phyloP scores from a whole-genome alignment of 2,797 vertebrate species.

The Centroberyx gerrardi region DNA sequence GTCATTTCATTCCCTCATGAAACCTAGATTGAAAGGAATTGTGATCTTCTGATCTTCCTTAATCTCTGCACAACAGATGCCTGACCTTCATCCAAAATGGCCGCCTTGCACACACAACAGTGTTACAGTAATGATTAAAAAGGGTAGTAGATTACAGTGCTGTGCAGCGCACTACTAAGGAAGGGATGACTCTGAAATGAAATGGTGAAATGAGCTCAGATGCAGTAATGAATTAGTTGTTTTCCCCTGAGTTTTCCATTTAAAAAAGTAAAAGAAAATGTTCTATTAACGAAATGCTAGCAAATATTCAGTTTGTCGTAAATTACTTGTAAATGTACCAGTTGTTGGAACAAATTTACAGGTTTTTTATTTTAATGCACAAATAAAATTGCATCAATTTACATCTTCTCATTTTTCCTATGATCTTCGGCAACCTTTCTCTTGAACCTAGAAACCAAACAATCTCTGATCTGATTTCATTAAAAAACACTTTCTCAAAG shows the following conservation, averaged over 20 bases:
- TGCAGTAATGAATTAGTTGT: background rate
- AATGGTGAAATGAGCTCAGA: slow-evolving; percentile 15
- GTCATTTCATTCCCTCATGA: slow-evolving; percentile 65
- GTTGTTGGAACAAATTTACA: no score
- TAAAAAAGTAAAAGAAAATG: no score
- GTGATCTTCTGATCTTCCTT: slow-evolving; percentile 80
- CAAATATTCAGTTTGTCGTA: no score
- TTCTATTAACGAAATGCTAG: no score
- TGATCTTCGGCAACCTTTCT: no score
- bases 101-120: slow-evolving; percentile 41
- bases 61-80: slow-evolving; percentile 80
- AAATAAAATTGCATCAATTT: background rate
- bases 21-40: slow-evolving; percentile 78
- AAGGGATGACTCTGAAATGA: slow-evolving; percentile 40
- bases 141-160: slow-evolving; percentile 49
- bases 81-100: slow-evolving; percentile 73
- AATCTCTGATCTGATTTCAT: background rate
- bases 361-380: background rate
- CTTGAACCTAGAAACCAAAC: background rate
- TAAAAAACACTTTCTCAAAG: background rate
- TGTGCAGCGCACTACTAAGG: slow-evolving; percentile 41
- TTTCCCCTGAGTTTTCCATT: background rate
- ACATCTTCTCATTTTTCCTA: background rate
- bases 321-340: no score
- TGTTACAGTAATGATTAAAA: slow-evolving; percentile 56